phyloP scores from a whole-genome alignment of 2,888 invertebrate genomes.

The Synergus itoensis region DNA sequence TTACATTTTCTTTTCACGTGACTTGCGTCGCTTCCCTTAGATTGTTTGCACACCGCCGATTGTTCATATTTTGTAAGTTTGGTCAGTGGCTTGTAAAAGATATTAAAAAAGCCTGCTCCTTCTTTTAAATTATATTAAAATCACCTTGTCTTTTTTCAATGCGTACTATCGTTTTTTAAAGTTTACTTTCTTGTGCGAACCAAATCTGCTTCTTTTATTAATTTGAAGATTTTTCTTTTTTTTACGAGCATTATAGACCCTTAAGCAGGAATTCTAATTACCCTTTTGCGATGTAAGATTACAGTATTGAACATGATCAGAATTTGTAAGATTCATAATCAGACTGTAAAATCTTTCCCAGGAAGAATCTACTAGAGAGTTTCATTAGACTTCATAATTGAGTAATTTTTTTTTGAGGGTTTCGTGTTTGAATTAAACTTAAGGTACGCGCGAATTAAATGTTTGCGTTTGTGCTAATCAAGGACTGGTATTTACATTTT shows the following conservation, averaged over 20 bases:
- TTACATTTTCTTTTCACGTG: background rate
- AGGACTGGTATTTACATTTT: slow-evolving; percentile 20
- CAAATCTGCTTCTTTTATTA: background rate
- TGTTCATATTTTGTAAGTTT: slow-evolving; percentile 27
- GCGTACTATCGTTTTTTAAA: slow-evolving; percentile 11
- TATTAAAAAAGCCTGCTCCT: slow-evolving; percentile 31
- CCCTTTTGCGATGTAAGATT: slow-evolving; percentile 4
- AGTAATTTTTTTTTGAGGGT: background rate
- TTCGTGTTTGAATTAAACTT: slow-evolving; percentile 13
- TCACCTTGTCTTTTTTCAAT: slow-evolving; percentile 28
- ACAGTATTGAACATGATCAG: slow-evolving; percentile 31
- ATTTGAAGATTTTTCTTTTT: background rate
- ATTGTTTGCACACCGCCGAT: background rate
- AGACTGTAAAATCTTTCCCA: slow-evolving; percentile 5
- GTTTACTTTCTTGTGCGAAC: slow-evolving; percentile 10
- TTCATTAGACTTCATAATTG: background rate
- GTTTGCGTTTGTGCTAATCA: slow-evolving; percentile 20
- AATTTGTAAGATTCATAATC: slow-evolving; percentile 16
- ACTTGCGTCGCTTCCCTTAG: slow-evolving; percentile 14
- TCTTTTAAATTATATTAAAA: slow-evolving; percentile 10
- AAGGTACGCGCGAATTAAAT: background rate
- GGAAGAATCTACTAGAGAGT: background rate
- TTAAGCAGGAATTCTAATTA: slow-evolving; percentile 7
- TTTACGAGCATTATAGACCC: background rate
- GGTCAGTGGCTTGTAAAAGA: slow-evolving; percentile 7